These are phyloP conservation scores for Tenualosa thibaudeaui DNA, from an alignment of 2,797 vertebrate species.

Conservation along the genomic window DNA sequence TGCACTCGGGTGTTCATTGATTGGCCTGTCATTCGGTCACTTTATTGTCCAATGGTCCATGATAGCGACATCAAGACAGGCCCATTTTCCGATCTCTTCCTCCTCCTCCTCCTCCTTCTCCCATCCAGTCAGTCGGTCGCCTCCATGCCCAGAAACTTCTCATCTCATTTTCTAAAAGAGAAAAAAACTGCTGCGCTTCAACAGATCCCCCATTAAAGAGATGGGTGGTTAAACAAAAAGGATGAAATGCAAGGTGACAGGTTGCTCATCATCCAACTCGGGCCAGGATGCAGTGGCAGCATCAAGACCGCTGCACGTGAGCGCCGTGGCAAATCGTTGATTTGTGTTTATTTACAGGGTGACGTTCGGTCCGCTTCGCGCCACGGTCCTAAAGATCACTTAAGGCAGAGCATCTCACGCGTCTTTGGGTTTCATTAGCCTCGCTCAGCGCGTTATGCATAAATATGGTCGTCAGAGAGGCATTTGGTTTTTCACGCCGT, in stretches of 20 bases:
- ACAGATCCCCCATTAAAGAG: background rate
- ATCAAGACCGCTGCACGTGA: background rate
- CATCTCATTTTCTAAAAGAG: background rate
- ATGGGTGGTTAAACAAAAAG: background rate
- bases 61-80: slow-evolving; percentile 15
- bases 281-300: background rate
- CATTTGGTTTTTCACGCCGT: background rate
- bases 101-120: too few relatives aligned
- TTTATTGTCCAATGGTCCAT: slow-evolving; percentile 27
- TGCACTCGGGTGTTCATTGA: slow-evolving; percentile 26
- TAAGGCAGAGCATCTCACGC: slow-evolving; percentile 28
- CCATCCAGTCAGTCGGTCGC: background rate
- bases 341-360: slow-evolving; percentile 19
- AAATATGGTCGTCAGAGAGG: slow-evolving; percentile 29
- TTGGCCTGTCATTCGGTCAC: slow-evolving; percentile 28
- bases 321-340: background rate
- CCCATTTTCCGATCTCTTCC: background rate
- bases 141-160: background rate
- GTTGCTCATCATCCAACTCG: background rate
- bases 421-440: slow-evolving; percentile 24
- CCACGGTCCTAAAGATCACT: slow-evolving; percentile 19
- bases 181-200: background rate
- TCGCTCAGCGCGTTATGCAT: background rate
- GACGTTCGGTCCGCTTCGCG: background rate
- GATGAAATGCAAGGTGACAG: slow-evolving; percentile 24